Evolutionary conservation across 1,140 invertebrate species (phyloP).

Genomic region (Drosophila seguyi): DNA sequence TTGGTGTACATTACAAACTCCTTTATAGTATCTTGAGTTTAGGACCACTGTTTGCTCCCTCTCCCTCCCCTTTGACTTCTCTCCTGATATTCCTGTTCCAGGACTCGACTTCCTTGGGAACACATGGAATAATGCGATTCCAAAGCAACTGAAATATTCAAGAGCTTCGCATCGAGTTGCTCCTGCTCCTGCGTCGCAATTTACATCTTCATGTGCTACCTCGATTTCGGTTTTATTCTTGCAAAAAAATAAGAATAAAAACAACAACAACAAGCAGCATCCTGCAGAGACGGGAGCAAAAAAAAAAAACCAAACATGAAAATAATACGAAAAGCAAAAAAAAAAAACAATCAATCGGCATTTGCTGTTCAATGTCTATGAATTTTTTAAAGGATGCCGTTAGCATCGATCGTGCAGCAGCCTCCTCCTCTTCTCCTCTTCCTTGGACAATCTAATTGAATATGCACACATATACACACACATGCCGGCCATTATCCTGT

Average conservation of each 20-base stretch:
- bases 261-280: neutral
- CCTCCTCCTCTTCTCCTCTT: no score
- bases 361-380: constrained; percentile 55
- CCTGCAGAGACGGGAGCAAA: neutral
- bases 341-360: constrained; percentile 70
- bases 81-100: neutral
- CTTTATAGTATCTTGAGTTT: neutral
- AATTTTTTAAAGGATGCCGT: constrained; percentile 62
- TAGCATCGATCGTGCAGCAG: constrained; percentile 55
- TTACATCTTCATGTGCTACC: constrained; percentile 39
- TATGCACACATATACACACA: constrained; percentile 32
- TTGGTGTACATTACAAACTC: neutral
- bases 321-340: constrained; percentile 8
- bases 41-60: constrained; percentile 13
- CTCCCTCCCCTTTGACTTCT: neutral
- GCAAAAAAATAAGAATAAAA: neutral
- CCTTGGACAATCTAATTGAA: constrained; percentile 56
- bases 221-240: constrained; percentile 29
- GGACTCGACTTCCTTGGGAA: neutral
- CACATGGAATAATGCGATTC: constrained; percentile 55
- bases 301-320: constrained; percentile 5
- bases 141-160: constrained; percentile 66
- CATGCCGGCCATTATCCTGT: constrained; percentile 14
- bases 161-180: constrained; percentile 27
- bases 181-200: constrained; percentile 17